Conservation (phyloP, 2,797 vertebrate species). For the Heterohyrax brucei region DNA sequence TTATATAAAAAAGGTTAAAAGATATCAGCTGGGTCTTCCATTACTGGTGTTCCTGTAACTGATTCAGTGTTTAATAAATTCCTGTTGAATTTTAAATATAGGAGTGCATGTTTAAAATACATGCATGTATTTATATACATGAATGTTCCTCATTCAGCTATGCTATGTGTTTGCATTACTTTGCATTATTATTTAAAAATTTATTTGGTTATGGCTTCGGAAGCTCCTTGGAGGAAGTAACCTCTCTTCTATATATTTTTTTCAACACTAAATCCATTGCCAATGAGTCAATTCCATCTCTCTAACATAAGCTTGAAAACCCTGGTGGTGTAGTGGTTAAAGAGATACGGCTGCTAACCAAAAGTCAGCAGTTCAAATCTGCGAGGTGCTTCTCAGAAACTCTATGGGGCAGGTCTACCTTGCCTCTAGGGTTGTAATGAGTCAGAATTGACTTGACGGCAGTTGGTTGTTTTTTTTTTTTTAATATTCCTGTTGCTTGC, state of each 20-base stretch:
- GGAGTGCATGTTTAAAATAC: neutral
- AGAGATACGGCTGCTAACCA: too few species aligned
- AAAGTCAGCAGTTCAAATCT: too few species aligned
- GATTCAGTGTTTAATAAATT: conserved; percentile 17
- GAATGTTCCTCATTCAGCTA: neutral
- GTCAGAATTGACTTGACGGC: too few species aligned
- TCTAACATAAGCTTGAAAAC: neutral
- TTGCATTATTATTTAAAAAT: neutral
- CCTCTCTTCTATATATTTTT: neutral
- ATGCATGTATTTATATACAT: neutral
- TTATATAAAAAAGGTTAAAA: conserved; percentile 41
- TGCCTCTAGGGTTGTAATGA: too few species aligned
- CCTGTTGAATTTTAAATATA: conserved; percentile 46
- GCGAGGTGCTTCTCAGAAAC: too few species aligned
- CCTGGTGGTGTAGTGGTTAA: too few species aligned
- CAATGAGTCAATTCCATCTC: too few species aligned
- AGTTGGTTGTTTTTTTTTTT: too few species aligned
- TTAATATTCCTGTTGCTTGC: neutral
- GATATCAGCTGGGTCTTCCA: neutral
- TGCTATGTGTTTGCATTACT: conserved; percentile 14
- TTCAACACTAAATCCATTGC: neutral
- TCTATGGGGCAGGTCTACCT: too few species aligned
- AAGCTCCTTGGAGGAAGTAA: conserved; percentile 10
- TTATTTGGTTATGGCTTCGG: neutral
- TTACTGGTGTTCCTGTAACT: neutral